Base-by-base conservation (phyloP, 2,797 vertebrate genomes). In the Threskiornis aethiopicus region DNA sequence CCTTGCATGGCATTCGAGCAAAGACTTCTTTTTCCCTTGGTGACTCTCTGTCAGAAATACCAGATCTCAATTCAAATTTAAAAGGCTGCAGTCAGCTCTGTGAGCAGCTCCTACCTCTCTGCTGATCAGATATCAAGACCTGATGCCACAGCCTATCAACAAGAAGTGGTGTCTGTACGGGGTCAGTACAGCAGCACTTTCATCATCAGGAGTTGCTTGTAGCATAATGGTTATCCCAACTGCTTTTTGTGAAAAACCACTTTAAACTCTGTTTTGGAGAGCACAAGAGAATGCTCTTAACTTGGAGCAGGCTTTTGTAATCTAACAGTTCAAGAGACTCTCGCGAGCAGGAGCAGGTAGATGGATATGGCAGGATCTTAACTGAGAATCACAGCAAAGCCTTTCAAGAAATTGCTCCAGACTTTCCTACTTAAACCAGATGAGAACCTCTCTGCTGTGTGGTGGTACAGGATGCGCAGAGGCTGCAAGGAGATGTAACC, bases 61-160 rank as follows among this genome's bases (percentile, higher is more conserved):
- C 12, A 72, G 4, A 61, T 29, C 13, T 77, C 42, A 35, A 4
- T 20, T 76, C 16, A 26, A 46, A 57, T 58, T 72, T 62, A 26
- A 71, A 76, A 87, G 29, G 14, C 24, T 52, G 9, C 10, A 52
- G 25, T 28, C 51, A 65, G 5, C 6, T 82, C 26, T 49, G 39
- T 76, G 42, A 69, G 6, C 13, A 83, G 13, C 18, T 85, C 19
- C 39, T 29, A 49, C 5, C 35, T 70, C 37, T 62, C 18, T 44
- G 15, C 33, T 62, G 35, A 9, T 54, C 22, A 64, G 47, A 37
- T 4, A 37, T 42, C 42, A 73, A 71, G 52, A 47, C 29, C 4
- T 42, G 35, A 42, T 69, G 10, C 18, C 10, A 31, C 9, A 55
- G 20, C 2, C 10, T 58, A 3, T 26, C 0, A 0, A 54, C 20